These are phyloP conservation scores for Choloepus hoffmanni DNA, from an alignment of 2,113 vertebrate species.

Conservation along the genomic window DNA sequence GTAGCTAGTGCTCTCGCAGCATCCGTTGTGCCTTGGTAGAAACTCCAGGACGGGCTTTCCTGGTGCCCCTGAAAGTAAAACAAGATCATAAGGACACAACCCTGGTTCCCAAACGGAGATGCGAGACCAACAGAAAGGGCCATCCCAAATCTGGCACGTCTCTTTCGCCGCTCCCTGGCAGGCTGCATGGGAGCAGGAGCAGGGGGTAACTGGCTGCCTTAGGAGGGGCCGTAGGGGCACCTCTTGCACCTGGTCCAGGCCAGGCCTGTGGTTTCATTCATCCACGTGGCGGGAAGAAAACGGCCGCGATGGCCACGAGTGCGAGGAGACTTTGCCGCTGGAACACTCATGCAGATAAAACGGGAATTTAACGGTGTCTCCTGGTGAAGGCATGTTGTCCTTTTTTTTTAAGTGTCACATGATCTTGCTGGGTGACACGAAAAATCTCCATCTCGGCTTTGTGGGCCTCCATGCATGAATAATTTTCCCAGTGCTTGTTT, in stretches of 20 bases:
- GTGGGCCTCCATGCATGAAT: constrained; percentile 87
- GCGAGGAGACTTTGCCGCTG: neutral
- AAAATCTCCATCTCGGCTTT: constrained; percentile 85
- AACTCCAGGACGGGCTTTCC: neutral
- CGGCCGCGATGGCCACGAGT: neutral
- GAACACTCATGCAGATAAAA: constrained; percentile 71
- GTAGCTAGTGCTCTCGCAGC: no score
- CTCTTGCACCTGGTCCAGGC: no score
- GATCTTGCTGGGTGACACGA: constrained; percentile 85
- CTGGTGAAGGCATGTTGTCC: constrained; percentile 66
- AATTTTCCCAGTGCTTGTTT: constrained; percentile 90
- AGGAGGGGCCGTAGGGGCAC: no score
- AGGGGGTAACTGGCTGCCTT: no score
- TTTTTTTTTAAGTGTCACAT: constrained; percentile 82
- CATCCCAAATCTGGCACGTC: no score
- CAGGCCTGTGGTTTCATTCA: neutral
- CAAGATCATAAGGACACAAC: neutral
- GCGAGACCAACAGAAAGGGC: no score
- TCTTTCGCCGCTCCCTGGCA: no score
- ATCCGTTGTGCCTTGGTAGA: neutral
- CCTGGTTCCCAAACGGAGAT: no score
- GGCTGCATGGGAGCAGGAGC: no score
- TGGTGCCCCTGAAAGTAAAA: neutral
- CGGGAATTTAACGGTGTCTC: constrained; percentile 81
- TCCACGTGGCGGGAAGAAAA: neutral